Evolutionary conservation across 92 coral and sea anemone species (phyloP), one percentile per base, ranked within the genome.

Genomic region (Umimayanthus chanpuru): DNA sequence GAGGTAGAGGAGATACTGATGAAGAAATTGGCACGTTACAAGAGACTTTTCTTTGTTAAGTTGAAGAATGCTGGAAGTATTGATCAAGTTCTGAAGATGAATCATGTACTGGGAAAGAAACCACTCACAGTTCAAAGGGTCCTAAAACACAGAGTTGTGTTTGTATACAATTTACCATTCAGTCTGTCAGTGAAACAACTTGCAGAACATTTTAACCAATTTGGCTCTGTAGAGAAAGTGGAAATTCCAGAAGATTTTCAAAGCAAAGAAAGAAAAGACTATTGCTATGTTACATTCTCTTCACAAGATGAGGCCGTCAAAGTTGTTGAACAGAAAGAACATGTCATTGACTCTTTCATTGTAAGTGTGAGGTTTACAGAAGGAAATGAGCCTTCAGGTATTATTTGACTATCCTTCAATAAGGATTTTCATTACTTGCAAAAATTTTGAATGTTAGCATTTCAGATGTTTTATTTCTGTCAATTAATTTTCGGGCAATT

Each of bases 221-320:
- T 70, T 40, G 88, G 88, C 18, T 26, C 56, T 14, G 81, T 85
- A 30, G 88, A 85, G 44, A 61, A 80, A 47, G 71, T 80, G 15
- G 71, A 80, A 38, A 28, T 85, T 6, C 67, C 36, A 10, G 55
- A 73, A 73, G 81, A 43, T 40, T 29, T 21, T 12, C 80, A 41
- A 58, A 38, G 21, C 11, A 4, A n/a, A 80, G 58, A 30, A 32
- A 85, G 56, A 30, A 85, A 68, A 8, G 81, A 78, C 21, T 73
- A 20, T 47, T 73, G 81, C 40, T 77, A 71, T 85, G 67, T 85
- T 43, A 66, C 67, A 38, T 85, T 41, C 43, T 40, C 88, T 20
- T 71, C 76, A 40, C 88, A 85, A 50, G 65, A 58, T 1, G 71
- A 85, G 88, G 88, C 88, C 5, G 29, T 55, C 43, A 73, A 85